These are phyloP conservation scores for Trachops cirrhosus DNA, from an alignment of 2,797 vertebrate species.

Conservation along the genomic window DNA sequence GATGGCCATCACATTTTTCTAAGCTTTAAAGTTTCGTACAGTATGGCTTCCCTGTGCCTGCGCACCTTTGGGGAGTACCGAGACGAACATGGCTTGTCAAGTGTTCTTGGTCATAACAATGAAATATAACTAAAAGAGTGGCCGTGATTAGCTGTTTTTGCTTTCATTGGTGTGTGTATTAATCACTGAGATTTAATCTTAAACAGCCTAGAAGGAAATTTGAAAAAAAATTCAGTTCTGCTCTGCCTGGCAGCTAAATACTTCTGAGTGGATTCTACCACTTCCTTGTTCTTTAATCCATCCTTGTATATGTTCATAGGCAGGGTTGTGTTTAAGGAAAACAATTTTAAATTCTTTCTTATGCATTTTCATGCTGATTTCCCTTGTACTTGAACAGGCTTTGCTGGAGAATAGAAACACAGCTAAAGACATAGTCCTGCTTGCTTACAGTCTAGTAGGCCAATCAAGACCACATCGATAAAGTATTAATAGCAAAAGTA, in stretches of 20 bases:
- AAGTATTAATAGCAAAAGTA: background rate
- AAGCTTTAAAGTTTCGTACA: background rate
- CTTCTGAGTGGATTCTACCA: background rate
- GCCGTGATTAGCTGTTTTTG: background rate
- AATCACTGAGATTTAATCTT: conserved; percentile 10
- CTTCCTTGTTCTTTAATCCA: background rate
- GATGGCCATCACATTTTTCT: conserved; percentile 28
- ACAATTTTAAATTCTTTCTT: conserved; percentile 15
- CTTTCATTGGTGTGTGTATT: conserved; percentile 7
- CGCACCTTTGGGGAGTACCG: background rate
- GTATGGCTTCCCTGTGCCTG: background rate
- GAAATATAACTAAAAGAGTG: background rate
- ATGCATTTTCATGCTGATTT: conserved; percentile 47
- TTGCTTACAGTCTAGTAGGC: background rate
- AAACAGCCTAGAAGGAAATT: background rate
- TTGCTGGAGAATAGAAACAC: background rate
- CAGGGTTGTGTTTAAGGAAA: conserved; percentile 28
- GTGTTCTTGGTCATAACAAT: background rate
- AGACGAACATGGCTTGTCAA: background rate
- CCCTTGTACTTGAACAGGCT: background rate
- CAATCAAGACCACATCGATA: background rate
- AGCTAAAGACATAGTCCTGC: background rate
- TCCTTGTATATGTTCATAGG: background rate
- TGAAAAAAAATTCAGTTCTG: background rate
- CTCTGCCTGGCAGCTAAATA: background rate